Percentiles rank a stretch among this genome's conserved stretches.
Conservation (phyloP, 2,888 invertebrate species). For the Caenorhabditis panamensis region DNA sequence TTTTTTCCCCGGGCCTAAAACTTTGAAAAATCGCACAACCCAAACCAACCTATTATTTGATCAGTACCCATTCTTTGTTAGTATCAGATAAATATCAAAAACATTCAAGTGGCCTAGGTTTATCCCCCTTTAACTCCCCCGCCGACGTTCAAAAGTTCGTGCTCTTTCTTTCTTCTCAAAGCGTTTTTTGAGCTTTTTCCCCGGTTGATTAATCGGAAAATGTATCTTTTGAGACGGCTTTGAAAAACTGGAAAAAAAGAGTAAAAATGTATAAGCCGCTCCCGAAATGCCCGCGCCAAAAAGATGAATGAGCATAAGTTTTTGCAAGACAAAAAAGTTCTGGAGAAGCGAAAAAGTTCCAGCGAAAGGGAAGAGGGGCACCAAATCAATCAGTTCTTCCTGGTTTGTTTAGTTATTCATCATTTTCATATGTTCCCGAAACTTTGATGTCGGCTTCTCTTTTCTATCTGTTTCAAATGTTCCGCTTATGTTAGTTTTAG, state of each 20-base stretch:
- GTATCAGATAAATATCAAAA: slow-evolving; percentile 42
- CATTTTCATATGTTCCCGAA: slow-evolving; percentile 13
- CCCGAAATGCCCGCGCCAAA: slow-evolving; percentile 13
- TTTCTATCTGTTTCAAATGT: no score
- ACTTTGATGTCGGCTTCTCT: background rate
- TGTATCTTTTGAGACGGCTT: slow-evolving; percentile 47
- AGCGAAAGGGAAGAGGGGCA: background rate
- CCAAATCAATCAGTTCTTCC: slow-evolving; percentile 47
- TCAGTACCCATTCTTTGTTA: no score
- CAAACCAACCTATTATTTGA: slow-evolving; percentile 25
- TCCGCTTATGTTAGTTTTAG: no score
- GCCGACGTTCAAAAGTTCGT: no score
- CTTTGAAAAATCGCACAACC: background rate
- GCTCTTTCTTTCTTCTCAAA: background rate
- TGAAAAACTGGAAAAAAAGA: slow-evolving; percentile 29
- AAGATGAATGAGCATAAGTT: slow-evolving; percentile 55
- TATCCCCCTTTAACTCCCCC: background rate
- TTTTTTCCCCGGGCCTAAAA: no score
- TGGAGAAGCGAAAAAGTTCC: slow-evolving; percentile 21
- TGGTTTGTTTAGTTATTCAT: slow-evolving; percentile 34
- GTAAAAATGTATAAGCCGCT: slow-evolving; percentile 18
- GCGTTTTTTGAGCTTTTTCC: slow-evolving; percentile 23
- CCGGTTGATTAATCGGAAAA: slow-evolving; percentile 60
- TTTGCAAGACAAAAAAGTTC: slow-evolving; percentile 20
- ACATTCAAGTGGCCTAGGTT: slow-evolving; percentile 39